Evolutionary conservation across 2,888 invertebrate species (phyloP).

Genomic region (Mimas tiliae): DNA sequence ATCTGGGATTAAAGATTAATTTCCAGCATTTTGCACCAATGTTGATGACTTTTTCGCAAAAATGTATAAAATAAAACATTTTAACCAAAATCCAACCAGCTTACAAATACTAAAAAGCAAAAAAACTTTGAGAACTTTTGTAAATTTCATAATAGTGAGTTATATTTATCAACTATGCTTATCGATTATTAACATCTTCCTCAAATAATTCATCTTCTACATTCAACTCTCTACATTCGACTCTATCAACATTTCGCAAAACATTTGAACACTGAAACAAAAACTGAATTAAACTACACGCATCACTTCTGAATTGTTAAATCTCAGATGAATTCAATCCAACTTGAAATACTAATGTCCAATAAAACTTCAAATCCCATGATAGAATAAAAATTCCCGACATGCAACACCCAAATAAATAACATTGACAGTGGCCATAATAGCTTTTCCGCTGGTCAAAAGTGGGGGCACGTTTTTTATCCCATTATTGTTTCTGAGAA

Average conservation of each 20-base stretch:
- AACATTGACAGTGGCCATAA: conserved; percentile 81
- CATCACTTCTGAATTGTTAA: neutral
- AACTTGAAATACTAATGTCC: conserved; percentile 56
- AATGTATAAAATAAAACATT: too few relatives aligned
- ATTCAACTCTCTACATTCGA: too few relatives aligned
- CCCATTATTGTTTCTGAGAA: conserved; percentile 84
- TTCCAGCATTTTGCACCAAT: too few relatives aligned
- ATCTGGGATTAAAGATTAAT: too few relatives aligned
- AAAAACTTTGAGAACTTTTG: too few relatives aligned
- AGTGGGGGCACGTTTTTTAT: conserved; percentile 67
- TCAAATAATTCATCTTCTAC: too few relatives aligned
- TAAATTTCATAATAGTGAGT: too few relatives aligned
- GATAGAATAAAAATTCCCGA: conserved; percentile 80
- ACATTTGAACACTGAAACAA: neutral
- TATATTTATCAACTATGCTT: too few relatives aligned
- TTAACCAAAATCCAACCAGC: too few relatives aligned
- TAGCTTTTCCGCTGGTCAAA: conserved; percentile 74
- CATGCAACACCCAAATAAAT: conserved; percentile 79
- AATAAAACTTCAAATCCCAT: conserved; percentile 81
- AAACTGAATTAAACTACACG: neutral
- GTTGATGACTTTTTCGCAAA: too few relatives aligned
- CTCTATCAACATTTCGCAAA: neutral
- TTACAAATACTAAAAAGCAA: too few relatives aligned
- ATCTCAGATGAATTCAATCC: conserved; percentile 47
- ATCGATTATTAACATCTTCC: too few relatives aligned